A percentile compares a stretch with the other conserved stretches of the same genome.
Evolutionary conservation across 2,888 invertebrate species (phyloP).

Genomic region (Agrotis exclamationis): DNA sequence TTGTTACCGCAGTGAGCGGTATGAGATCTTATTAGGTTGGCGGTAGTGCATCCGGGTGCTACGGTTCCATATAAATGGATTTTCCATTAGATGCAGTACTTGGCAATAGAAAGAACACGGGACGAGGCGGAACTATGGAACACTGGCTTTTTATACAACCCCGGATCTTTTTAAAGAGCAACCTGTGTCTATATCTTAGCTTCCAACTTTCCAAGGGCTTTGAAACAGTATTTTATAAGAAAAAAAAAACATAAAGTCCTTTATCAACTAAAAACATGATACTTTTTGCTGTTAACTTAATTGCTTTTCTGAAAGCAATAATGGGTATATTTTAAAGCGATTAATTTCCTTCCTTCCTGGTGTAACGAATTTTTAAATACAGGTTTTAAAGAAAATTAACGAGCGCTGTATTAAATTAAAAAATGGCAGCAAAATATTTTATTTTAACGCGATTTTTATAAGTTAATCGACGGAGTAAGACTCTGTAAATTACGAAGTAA

Average conservation of each 20-base stretch:
- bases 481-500: conserved; percentile 34
- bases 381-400: conserved; percentile 4
- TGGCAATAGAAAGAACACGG: conserved; percentile 69
- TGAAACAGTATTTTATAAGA: conserved; percentile 31
- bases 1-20: conserved; percentile 56
- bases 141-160: conserved; percentile 69
- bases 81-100: conserved; percentile 78
- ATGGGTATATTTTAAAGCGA: conserved; percentile 7
- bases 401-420: not conserved
- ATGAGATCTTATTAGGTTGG: conserved; percentile 70
- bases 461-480: conserved; percentile 29
- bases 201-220: conserved; percentile 26
- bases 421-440: not conserved
- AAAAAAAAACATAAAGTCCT: conserved; percentile 7
- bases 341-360: conserved; percentile 16
- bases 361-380: conserved; percentile 7
- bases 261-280: not conserved
- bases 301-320: conserved; percentile 24
- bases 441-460: conserved; percentile 12
- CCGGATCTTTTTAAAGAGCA: conserved; percentile 64
- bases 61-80: conserved; percentile 78
- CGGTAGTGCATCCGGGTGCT: conserved; percentile 65
- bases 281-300: conserved; percentile 14
- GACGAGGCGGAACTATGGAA: conserved; percentile 46
- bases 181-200: conserved; percentile 23